Base-by-base conservation (phyloP, 2,888 invertebrate species). In the Pasiphila rectangulata region DNA sequence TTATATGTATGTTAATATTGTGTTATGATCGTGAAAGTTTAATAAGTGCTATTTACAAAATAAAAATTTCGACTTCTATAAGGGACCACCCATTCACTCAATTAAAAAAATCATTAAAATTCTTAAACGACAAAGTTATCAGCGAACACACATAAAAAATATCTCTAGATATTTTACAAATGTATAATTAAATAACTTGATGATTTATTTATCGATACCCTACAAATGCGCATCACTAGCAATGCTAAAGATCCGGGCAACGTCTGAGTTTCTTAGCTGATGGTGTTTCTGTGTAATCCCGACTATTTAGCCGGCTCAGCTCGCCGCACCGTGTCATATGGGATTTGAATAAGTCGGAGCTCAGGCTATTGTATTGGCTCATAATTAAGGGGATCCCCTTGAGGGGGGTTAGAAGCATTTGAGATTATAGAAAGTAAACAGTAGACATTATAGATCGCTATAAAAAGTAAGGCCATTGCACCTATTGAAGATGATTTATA, bases 251-350 rank as follows among this genome's bases (percentile, higher is more conserved):
- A 70, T 69, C 58, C 35, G n/a, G n/a, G n/a, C n/a, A n/a, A n/a
- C 50, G 54, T 52, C 57, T 63, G 68, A 72, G 76, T 77, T 75
- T 68, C 72, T 68, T 63, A 64, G 52, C 73, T 85, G 84, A 84
- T 85, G 84, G 85, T 79, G 76, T 85, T 85, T 78, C 83, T 54
- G 52, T 83, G 84, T 85, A 84, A 85, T 83, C 83, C 73, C 57
- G 61, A 74, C 72, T 78, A 76, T 83, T 81, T 77, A 79, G 75
- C 68, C 67, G 69, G 63, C 68, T 69, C 69, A 63, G 64, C 53
- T 57, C 55, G 51, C 65, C 57, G 61, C 53, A 60, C 61, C 64
- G 59, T 70, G 66, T 67, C 68, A 61, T 56, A 60, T 45, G 50
- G 72, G 75, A 75, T 76, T 75, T 67, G 67, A 61, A 68, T 74